A percentile compares a stretch with the other conserved stretches of the same genome.
Conservation (phyloP, 92 coral and sea anemone species). For the Epizoanthus fatuus region DNA sequence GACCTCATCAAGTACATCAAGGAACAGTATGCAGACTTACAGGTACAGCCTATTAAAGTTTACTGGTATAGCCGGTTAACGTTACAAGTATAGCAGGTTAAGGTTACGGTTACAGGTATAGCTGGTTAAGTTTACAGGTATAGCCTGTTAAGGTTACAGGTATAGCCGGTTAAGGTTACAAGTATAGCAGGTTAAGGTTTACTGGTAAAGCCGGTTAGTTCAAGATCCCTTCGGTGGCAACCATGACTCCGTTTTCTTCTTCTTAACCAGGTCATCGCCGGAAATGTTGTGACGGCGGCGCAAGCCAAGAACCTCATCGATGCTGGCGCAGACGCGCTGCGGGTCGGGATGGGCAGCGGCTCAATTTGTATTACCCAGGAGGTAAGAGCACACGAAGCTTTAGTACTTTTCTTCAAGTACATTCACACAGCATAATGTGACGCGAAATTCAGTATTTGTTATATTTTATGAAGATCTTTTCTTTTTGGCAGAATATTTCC, state of each 20-base stretch:
- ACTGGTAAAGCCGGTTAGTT: too few relatives aligned
- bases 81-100: not conserved
- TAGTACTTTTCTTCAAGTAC: too few relatives aligned
- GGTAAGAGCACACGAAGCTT: conserved; percentile 42
- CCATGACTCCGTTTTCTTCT: conserved; percentile 1
- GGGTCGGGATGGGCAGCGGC: conserved; percentile 99
- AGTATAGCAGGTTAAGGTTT: not conserved
- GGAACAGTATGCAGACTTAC: conserved; percentile 79
- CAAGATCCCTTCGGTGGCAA: not conserved
- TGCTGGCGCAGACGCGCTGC: conserved; percentile 96
- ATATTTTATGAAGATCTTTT: too few relatives aligned
- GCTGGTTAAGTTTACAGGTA: too few relatives aligned
- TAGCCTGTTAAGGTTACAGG: not conserved
- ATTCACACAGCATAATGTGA: too few relatives aligned
- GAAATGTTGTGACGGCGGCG: conserved; percentile 96
- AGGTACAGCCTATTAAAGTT: conserved; percentile 50
- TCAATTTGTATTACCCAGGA: conserved; percentile 99
- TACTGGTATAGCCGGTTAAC: too few relatives aligned
- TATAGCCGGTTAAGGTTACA: not conserved
- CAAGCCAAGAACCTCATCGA: conserved; percentile 98
- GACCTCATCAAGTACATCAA: conserved; percentile 84
- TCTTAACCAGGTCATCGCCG: conserved; percentile 84
- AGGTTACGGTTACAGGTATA: not conserved
- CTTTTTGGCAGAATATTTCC: too few relatives aligned
- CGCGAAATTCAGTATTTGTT: too few relatives aligned